Base-by-base conservation (phyloP, 1,140 invertebrate species). In the Scaptomyza pallida region DNA sequence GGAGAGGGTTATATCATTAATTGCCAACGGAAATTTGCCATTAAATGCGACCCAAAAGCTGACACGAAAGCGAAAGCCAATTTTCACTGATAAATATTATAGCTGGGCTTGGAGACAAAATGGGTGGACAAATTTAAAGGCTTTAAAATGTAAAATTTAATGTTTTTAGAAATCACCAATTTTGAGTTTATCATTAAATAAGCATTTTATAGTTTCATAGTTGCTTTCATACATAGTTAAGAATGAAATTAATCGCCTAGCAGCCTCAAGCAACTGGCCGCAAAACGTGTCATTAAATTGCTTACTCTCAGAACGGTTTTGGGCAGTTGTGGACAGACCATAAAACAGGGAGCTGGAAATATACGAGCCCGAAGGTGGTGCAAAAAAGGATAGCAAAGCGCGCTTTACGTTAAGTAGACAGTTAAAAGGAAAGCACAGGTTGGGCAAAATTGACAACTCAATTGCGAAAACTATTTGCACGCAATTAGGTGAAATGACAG, bases 391-490 rank as follows among this genome's bases (percentile, higher is more conserved):
- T 35, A 10, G 19, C 4, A 23, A 0, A 23, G 23, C 5, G 23
- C 19, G 13, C 21, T 10, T 26, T 43, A 70, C 52, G 51, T 64
- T 50, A 43, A 55, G 17, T n/a, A n/a, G n/a, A n/a, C n/a, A n/a
- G n/a, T n/a, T n/a, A n/a, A n/a, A n/a, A n/a, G n/a, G n/a, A n/a
- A n/a, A n/a, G 4, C 19, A 56, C 62, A 33, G 50, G 57, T 61
- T 43, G 51, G 2, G 60, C 2, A 45, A 68, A 68, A 68, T 72
- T 72, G 70, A 68, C 70, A 72, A 72, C 64, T 72, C 63, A 67
- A 72, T 72, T 72, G 70, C 55, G 48, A 68, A 72, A 61, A 68
- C 70, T 68, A 72, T 72, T 68, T 72, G 54, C 70, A 72, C 70
- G 63, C 64, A 68, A 72, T 72, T 72, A 67, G 70, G 70, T 43